Evolutionary conservation across 2,797 vertebrate genomes (phyloP), one percentile per base, ranked within the genome.

Genomic region (Sitta carolinensis): DNA sequence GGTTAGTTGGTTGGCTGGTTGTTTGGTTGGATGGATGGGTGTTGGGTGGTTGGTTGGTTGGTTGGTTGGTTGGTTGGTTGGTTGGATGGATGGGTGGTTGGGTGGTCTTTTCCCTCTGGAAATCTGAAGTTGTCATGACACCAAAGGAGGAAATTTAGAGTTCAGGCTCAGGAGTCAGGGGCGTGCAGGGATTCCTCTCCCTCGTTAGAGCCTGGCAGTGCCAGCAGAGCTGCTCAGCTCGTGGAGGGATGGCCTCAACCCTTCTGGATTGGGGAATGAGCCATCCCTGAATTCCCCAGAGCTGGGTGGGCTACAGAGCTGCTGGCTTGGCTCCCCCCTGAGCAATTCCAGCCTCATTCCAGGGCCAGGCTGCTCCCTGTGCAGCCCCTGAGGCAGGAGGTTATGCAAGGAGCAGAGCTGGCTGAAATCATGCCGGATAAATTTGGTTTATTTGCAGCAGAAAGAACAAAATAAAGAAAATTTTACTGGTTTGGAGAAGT

Each of bases 131-230:
- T 6, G 26, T 36, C 12, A 2, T 11, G 27, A 11, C 27, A 68
- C 34, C 76, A 26, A 42, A 67, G 84, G 5, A 83, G 88, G 92
- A 47, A 54, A 81, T 57, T 11, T 29, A 63, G 45, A 30, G 80
- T 12, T 27, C 7, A 27, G 80, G 82, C 34, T 29, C 29, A 13
- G 84, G 63, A 79, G 73, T 61, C 88, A n/a, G 12, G 83, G 76
- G 32, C 5, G 90, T 23, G 58, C 74, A 55, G 17, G 51, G 76
- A 96, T 95, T 55, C 58, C 74, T 92, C 55, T 79, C 95, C 89
- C 84, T 75, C 78, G 79, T 72, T 88, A 84, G 90, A 87, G 38
- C 8, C 81, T n/a, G n/a, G 19, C 43, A 82, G 42, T 2, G 0
- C 27, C 47, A 2, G 5, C 66, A 51, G 67, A 87, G 59, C 84